A percentile compares a stretch with the other conserved stretches of the same genome.
Evolutionary conservation across 2,888 invertebrate genomes (phyloP).

Genomic region (Tenthredo amoena): DNA sequence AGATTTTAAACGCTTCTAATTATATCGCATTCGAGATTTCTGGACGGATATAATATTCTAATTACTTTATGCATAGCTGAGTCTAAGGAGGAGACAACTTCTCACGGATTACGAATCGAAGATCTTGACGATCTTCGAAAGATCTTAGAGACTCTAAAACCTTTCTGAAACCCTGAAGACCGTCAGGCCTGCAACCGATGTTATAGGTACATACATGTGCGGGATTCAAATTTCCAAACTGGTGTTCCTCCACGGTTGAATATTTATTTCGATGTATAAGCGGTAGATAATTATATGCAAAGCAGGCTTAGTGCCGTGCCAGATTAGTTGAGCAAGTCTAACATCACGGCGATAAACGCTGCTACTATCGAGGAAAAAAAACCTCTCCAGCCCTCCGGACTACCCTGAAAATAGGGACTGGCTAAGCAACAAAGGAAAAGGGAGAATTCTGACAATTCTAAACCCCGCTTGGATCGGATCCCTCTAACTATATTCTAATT

Average conservation of each 20-base stretch:
- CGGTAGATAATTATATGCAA: constrained; percentile 41
- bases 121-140: not conserved
- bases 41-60: constrained; percentile 41
- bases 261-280: constrained; percentile 15
- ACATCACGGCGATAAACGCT: constrained; percentile 5
- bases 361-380: not conserved
- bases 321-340: constrained; percentile 30
- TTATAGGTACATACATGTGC: not conserved
- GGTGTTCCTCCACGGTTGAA: not conserved
- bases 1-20: not conserved
- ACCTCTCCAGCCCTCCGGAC: not conserved
- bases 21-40: not conserved
- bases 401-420: not conserved
- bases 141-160: constrained; percentile 3
- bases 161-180: not conserved
- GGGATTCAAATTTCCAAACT: constrained; percentile 24
- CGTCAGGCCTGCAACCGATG: not conserved
- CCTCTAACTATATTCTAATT: not conserved
- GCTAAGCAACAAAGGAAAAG: not conserved
- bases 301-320: constrained; percentile 44
- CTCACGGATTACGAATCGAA: constrained; percentile 32
- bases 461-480: not conserved
- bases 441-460: not conserved
- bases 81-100: not conserved
- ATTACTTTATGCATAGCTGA: not conserved